Conservation (phyloP, 2,888 invertebrate genomes). For the Terebella lapidaria region DNA sequence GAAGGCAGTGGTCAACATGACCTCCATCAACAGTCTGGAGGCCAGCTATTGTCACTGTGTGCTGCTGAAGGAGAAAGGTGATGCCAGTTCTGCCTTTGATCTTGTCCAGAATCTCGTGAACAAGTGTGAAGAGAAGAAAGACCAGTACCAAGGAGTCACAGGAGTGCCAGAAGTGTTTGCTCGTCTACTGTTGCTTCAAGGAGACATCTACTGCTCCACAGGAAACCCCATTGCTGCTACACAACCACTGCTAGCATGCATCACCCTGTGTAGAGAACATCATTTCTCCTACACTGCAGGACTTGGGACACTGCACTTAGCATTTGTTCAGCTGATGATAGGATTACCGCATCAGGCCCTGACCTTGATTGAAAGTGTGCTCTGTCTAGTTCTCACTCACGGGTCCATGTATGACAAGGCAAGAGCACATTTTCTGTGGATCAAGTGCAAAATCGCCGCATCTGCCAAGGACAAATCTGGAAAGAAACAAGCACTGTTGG, state of each 20-base stretch:
- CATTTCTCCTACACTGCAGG: conserved; percentile 74
- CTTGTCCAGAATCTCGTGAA: conserved; percentile 32
- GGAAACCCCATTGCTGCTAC: conserved; percentile 49
- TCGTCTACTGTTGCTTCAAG: conserved; percentile 40
- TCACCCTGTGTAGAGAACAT: conserved; percentile 70
- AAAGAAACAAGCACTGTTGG: conserved; percentile 13
- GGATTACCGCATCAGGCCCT: conserved; percentile 74
- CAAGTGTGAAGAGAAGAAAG: conserved; percentile 25
- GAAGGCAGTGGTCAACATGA: conserved; percentile 65
- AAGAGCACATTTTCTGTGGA: conserved; percentile 69
- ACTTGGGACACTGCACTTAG: conserved; percentile 72
- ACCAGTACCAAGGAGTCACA: conserved; percentile 24
- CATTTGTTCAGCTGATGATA: conserved; percentile 67
- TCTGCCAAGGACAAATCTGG: background rate
- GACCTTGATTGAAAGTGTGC: conserved; percentile 65
- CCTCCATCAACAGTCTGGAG: conserved; percentile 65
- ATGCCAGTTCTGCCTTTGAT: conserved; percentile 23
- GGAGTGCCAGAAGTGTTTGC: conserved; percentile 23
- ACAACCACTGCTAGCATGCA: conserved; percentile 63
- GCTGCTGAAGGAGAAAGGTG: conserved; percentile 45
- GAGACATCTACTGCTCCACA: conserved; percentile 40
- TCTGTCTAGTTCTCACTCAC: conserved; percentile 71
- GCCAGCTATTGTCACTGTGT: conserved; percentile 53
- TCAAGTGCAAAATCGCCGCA: conserved; percentile 71
- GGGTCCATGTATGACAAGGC: conserved; percentile 78